Percentiles rank a stretch among this genome's conserved stretches.
phyloP scores from a whole-genome alignment of 2,797 vertebrate genomes.

The Peromyscus attwateri region DNA sequence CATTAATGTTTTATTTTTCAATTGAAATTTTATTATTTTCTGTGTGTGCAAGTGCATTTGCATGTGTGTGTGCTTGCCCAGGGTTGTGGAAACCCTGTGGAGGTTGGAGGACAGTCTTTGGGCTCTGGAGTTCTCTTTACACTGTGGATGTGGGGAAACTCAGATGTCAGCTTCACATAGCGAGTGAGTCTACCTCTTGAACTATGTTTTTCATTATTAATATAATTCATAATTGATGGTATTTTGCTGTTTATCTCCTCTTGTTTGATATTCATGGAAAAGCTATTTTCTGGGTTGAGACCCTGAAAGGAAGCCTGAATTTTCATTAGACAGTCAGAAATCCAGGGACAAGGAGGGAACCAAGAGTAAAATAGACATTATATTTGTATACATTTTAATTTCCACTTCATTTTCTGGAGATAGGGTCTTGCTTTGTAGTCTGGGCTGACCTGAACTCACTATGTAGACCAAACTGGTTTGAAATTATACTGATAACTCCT shows the following conservation, averaged over 20 bases:
- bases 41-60: not conserved
- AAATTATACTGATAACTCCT: not conserved
- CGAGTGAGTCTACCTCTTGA: not conserved
- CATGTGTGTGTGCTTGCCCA: not conserved
- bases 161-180: not conserved
- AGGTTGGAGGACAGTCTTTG: not conserved
- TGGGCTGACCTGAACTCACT: not conserved
- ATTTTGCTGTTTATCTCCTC: constrained; percentile 12
- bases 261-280: constrained; percentile 12
- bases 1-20: not conserved
- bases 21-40: not conserved
- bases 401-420: not conserved
- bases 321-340: constrained; percentile 47
- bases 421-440: not conserved
- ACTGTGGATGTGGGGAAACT: not conserved
- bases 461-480: not conserved
- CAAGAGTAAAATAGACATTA: constrained; percentile 25
- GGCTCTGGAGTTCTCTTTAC: not conserved
- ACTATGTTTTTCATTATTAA: not conserved
- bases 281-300: not conserved
- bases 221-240: not conserved
- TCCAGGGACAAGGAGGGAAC: not conserved
- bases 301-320: not conserved
- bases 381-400: not conserved
- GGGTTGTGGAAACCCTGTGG: not conserved